Base-by-base conservation (phyloP, 2,113 vertebrate genomes). In the Raja brachyura region DNA sequence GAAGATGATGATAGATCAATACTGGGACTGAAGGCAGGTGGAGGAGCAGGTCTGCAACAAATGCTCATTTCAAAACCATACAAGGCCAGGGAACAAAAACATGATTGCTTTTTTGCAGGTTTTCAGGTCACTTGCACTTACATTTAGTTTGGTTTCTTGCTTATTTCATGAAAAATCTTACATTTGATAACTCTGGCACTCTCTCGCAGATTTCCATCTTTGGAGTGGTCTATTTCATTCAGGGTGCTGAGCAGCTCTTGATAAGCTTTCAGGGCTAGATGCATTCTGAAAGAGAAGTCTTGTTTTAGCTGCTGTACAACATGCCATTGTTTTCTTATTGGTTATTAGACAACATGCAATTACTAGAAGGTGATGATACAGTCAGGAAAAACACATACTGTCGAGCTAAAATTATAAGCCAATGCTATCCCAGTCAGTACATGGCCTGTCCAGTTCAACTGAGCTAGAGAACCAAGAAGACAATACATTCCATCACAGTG, bases 261-360 rank as follows among this genome's bases (percentile, higher is more conserved):
- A 94, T 99, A 99, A 0, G 98, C 98, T 94, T 98, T 99, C 48
- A 99, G 95, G 5, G 98, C 98, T 95, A 99, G 93, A 93, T 99
- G 99, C 98, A 99, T 99, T 95, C 99, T 99, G 94, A 4, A 61
- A 94, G 77, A 78, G 31, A 28, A 88, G 22, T 9, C 4, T 63
- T 63, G 59, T 88, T 88, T 88, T 63, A 88, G 14, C 79, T 83
- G 48, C 8, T 63, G 59, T 66, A 66, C n/a, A 61, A 61, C 10
- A 61, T 61, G 48, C 25, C 81, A n/a, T 22, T 13, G 56, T 85
- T 85, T 28, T 86, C 59, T 81, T 39, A 25, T 86, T 61, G 54
- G 54, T 63, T 88, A 88, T 88, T 66, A 31, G 33, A 94, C 59
- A 59, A 54, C 56, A 28, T 9, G 59, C 59, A n/a, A n/a, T 88